Evolutionary conservation across 1,140 invertebrate species (phyloP).

Genomic region (Nephila pilipes): DNA sequence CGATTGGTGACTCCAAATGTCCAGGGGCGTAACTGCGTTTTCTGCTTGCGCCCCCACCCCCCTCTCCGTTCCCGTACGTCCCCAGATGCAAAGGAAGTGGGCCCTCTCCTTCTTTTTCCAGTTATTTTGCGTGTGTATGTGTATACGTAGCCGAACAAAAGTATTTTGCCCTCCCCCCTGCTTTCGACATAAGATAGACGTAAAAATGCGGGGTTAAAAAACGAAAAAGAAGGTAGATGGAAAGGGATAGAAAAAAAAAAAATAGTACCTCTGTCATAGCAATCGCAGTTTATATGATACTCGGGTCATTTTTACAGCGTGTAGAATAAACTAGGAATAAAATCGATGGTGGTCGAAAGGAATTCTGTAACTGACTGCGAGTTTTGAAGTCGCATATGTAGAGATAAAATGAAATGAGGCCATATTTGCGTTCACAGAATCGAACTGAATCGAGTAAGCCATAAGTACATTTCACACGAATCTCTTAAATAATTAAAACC

Average conservation of each 20-base stretch:
- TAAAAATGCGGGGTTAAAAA: conserved; percentile 50
- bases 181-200: conserved; percentile 49
- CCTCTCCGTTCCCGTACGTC: conserved; percentile 1
- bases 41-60: conserved; percentile 28
- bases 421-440: not conserved
- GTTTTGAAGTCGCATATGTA: conserved; percentile 3
- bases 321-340: conserved; percentile 66
- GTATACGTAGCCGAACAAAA: conserved; percentile 70
- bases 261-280: conserved; percentile 66
- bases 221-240: not conserved
- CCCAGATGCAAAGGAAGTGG: conserved; percentile 70
- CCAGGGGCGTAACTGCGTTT: conserved; percentile 72
- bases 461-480: too few species aligned
- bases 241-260: conserved; percentile 6
- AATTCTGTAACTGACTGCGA: conserved; percentile 18
- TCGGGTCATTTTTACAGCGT: conserved; percentile 67
- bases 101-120: conserved; percentile 56
- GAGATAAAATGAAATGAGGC: conserved; percentile 12
- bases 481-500: too few species aligned
- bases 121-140: conserved; percentile 69
- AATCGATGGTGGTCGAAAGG: conserved; percentile 51
- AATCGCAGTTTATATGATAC: conserved; percentile 75
- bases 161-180: conserved; percentile 15
- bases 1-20: conserved; percentile 74
- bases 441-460: not conserved